Evolutionary conservation across 2,888 invertebrate genomes (phyloP).

Genomic region (Sylvicola fuscatus): DNA sequence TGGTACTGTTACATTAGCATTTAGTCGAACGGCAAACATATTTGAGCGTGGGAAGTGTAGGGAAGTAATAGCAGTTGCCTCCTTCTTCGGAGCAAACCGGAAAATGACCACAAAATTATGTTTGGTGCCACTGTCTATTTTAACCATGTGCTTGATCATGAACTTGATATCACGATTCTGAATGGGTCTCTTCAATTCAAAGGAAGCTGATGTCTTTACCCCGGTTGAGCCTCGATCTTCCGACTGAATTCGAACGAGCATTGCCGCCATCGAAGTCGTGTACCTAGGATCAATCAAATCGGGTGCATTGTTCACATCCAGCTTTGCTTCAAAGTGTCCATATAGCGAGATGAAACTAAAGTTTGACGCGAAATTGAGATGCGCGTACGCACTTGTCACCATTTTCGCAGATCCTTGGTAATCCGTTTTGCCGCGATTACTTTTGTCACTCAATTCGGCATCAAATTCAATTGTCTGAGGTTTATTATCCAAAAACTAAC

Average conservation of each 20-base stretch:
- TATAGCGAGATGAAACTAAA: constrained; percentile 41
- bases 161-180: constrained; percentile 44
- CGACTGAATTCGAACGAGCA: constrained; percentile 37
- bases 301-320: constrained; percentile 46
- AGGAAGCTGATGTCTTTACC: constrained; percentile 31
- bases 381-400: constrained; percentile 55
- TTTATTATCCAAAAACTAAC: constrained; percentile 20
- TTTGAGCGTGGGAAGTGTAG: constrained; percentile 43
- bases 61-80: constrained; percentile 33
- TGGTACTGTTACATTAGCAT: constrained; percentile 52
- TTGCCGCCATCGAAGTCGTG: constrained; percentile 36
- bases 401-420: constrained; percentile 42
- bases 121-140: constrained; percentile 28
- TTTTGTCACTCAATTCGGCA: constrained; percentile 27
- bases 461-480: constrained; percentile 27
- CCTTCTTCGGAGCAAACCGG: constrained; percentile 36
- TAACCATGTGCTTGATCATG: constrained; percentile 26
- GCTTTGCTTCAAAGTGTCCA: constrained; percentile 47
- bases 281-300: constrained; percentile 33
- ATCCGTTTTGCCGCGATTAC: constrained; percentile 19
- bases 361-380: constrained; percentile 44
- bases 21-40: constrained; percentile 43
- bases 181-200: constrained; percentile 41
- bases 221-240: constrained; percentile 31
- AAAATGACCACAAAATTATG: constrained; percentile 30